These are phyloP conservation scores for Salticus scenicus DNA, from an alignment of 2,888 invertebrate species.

Conservation along the genomic window DNA sequence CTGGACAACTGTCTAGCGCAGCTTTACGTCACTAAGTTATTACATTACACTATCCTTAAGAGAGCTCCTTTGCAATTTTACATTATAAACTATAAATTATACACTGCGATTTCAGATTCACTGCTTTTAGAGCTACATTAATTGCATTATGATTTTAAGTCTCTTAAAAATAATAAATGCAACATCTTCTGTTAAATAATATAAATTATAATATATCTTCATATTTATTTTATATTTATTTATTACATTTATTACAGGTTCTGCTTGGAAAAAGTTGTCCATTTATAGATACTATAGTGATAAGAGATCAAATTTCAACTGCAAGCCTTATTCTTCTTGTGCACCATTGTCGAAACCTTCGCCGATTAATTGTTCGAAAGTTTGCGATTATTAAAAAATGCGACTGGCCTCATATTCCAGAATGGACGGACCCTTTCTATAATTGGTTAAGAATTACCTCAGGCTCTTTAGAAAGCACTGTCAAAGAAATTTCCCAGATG, in stretches of 20 bases:
- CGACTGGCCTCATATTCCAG: slow-evolving; percentile 81
- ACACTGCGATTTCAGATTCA: no score
- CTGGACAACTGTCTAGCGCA: no score
- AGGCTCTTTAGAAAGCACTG: slow-evolving; percentile 81
- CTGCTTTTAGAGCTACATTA: no score
- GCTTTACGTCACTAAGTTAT: no score
- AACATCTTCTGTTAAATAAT: no score
- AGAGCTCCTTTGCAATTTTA: no score
- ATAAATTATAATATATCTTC: no score
- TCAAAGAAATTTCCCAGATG: slow-evolving; percentile 82
- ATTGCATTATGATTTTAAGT: no score
- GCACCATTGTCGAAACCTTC: slow-evolving; percentile 81
- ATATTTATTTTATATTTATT: no score
- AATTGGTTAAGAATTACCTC: slow-evolving; percentile 81
- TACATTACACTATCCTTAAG: no score
- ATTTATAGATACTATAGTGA: slow-evolving; percentile 82
- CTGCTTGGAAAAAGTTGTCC: slow-evolving; percentile 82
- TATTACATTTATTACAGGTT: slow-evolving; percentile 76
- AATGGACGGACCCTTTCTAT: slow-evolving; percentile 83
- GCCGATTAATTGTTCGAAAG: slow-evolving; percentile 81
- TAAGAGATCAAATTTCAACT: slow-evolving; percentile 81
- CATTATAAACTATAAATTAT: no score
- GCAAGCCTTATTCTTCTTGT: slow-evolving; percentile 84
- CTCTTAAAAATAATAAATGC: no score
- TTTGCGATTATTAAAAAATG: slow-evolving; percentile 82